Evolutionary conservation across 2,113 vertebrate genomes (phyloP).

Genomic region (Nestor notabilis): DNA sequence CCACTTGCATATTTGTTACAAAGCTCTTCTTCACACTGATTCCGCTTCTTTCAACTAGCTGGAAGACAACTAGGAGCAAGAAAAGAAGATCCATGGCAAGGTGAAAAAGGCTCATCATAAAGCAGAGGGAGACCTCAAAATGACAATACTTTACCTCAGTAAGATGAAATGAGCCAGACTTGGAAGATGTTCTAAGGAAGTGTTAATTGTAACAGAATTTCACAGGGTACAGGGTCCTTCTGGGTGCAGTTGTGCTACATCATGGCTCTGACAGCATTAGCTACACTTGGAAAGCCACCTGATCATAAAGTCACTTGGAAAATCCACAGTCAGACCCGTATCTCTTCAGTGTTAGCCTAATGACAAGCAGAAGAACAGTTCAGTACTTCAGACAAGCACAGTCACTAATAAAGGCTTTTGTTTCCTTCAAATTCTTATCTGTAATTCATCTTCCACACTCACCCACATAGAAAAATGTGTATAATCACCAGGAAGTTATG

Average conservation of each 20-base stretch:
- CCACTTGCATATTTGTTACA: not conserved
- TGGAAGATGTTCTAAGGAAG: conserved; percentile 76
- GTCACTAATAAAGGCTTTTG: not conserved
- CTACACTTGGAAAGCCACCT: not conserved
- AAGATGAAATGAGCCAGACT: conserved; percentile 72
- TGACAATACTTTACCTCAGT: conserved; percentile 67
- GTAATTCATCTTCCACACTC: conserved; percentile 41
- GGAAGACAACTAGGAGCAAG: conserved; percentile 75
- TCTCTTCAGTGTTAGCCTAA: not conserved
- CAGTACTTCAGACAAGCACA: not conserved
- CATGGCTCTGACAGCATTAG: not conserved
- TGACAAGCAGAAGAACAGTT: not conserved
- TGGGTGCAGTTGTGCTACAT: not conserved
- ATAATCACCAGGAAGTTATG: conserved; percentile 5
- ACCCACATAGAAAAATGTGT: conserved; percentile 39
- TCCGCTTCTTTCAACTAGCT: conserved; percentile 14
- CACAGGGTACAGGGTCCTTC: not conserved
- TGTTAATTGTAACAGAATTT: not conserved
- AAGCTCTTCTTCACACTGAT: not conserved
- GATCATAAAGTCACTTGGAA: not conserved
- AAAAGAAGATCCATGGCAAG: conserved; percentile 75
- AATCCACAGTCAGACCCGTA: not conserved
- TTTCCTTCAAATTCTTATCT: conserved; percentile 20
- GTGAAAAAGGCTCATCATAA: conserved; percentile 73
- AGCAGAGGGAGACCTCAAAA: conserved; percentile 75